Conservation (phyloP, 2,113 vertebrate genomes). For the Cricetomys ansorgei region DNA sequence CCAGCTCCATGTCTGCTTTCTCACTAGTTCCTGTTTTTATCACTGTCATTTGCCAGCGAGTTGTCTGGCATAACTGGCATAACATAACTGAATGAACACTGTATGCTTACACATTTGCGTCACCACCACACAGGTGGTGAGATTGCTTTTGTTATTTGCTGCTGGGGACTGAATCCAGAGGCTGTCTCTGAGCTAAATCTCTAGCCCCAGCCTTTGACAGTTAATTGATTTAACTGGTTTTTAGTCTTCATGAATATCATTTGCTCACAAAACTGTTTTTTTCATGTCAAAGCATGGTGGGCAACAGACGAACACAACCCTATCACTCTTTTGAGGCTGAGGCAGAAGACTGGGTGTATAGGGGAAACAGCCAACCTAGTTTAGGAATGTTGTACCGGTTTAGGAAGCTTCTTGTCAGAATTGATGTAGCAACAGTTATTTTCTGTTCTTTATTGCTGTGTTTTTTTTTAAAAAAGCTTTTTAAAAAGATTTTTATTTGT, state of each 20-base stretch:
- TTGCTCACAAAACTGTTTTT: background rate
- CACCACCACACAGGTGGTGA: background rate
- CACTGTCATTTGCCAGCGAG: conserved; percentile 17
- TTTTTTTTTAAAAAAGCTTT: background rate
- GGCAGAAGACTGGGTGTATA: background rate
- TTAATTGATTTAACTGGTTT: background rate
- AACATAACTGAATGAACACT: background rate
- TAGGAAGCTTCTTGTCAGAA: background rate
- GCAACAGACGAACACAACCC: background rate
- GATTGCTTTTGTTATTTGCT: background rate
- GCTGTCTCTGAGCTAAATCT: background rate
- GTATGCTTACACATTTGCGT: background rate
- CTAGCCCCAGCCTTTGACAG: background rate
- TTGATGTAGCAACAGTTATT: background rate
- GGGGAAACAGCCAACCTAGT: background rate
- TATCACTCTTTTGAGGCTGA: background rate
- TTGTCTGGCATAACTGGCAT: background rate
- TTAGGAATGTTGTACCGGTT: background rate
- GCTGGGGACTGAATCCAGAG: background rate
- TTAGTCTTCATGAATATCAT: background rate
- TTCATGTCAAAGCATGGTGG: background rate
- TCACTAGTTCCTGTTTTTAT: conserved; percentile 49
- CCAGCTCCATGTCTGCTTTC: conserved; percentile 21
- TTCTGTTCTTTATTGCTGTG: background rate
- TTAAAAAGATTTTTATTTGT: background rate